Conservation (phyloP, 2,888 invertebrate species). For the Acanthopleura granulata region DNA sequence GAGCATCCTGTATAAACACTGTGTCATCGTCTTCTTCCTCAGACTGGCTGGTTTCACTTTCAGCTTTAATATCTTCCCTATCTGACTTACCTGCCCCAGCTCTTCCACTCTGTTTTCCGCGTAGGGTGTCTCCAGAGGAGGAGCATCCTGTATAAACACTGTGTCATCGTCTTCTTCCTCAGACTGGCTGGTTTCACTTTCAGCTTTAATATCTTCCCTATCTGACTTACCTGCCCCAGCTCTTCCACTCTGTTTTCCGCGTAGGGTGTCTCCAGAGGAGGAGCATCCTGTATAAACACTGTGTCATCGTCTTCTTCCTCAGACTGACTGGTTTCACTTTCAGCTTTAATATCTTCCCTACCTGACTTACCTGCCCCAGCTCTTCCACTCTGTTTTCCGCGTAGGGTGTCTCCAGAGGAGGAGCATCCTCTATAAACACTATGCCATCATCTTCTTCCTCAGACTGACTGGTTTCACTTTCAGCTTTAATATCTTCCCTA, state of each 20-base stretch:
- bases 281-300: constrained; percentile 68
- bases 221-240: constrained; percentile 62
- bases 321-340: constrained; percentile 75
- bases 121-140: constrained; percentile 76
- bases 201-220: constrained; percentile 41
- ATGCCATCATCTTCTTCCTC: constrained; percentile 73
- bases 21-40: too few species aligned
- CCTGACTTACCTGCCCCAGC: constrained; percentile 72
- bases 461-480: constrained; percentile 75
- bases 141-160: constrained; percentile 68
- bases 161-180: constrained; percentile 73
- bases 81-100: constrained; percentile 62
- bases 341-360: constrained; percentile 67
- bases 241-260: constrained; percentile 75
- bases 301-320: constrained; percentile 73
- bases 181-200: constrained; percentile 75
- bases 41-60: too few species aligned
- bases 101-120: constrained; percentile 75
- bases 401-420: constrained; percentile 76
- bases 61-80: too few species aligned
- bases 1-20: too few species aligned
- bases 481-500: constrained; percentile 42
- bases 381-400: constrained; percentile 75
- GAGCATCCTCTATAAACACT: constrained; percentile 68
- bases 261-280: constrained; percentile 76